Evolutionary conservation across 1,140 invertebrate species (phyloP).

Genomic region (Drosophila yakuba): DNA sequence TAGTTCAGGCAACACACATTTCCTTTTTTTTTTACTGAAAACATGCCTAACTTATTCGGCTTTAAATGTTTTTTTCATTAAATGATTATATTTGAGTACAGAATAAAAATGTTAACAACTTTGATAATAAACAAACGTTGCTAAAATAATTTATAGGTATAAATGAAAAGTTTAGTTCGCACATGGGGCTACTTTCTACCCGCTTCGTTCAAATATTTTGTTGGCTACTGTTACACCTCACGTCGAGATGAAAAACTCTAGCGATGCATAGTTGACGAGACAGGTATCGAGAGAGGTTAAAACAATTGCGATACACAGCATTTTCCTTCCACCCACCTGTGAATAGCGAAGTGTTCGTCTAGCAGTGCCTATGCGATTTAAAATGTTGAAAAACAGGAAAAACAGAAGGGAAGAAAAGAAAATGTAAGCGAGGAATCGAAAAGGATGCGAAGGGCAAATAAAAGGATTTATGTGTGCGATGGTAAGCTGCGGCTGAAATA

Average conservation of each 20-base stretch:
- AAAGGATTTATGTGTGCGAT: slow-evolving; percentile 30
- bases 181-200: too few relatives aligned
- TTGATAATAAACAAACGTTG: too few relatives aligned
- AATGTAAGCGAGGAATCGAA: slow-evolving; percentile 1
- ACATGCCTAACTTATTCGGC: too few relatives aligned
- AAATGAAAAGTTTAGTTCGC: too few relatives aligned
- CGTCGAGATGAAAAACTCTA: slow-evolving; percentile 32
- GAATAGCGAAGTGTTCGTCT: slow-evolving; percentile 13
- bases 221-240: slow-evolving; percentile 12
- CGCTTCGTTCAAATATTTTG: not conserved
- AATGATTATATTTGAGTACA: too few relatives aligned
- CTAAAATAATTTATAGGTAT: too few relatives aligned
- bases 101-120: too few relatives aligned
- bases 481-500: slow-evolving; percentile 23
- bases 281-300: slow-evolving; percentile 36
- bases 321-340: not conserved
- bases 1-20: too few relatives aligned
- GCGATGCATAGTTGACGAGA: slow-evolving; percentile 63
- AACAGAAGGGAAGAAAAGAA: slow-evolving; percentile 39
- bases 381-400: slow-evolving; percentile 55
- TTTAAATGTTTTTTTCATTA: too few relatives aligned
- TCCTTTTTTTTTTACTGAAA: too few relatives aligned
- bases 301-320: slow-evolving; percentile 3
- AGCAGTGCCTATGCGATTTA: slow-evolving; percentile 45
- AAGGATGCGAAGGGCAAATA: slow-evolving; percentile 3